A percentile compares a stretch with the other conserved stretches of the same genome.
phyloP scores from a whole-genome alignment of 2,888 invertebrate species.

The Limnephilus rhombicus region DNA sequence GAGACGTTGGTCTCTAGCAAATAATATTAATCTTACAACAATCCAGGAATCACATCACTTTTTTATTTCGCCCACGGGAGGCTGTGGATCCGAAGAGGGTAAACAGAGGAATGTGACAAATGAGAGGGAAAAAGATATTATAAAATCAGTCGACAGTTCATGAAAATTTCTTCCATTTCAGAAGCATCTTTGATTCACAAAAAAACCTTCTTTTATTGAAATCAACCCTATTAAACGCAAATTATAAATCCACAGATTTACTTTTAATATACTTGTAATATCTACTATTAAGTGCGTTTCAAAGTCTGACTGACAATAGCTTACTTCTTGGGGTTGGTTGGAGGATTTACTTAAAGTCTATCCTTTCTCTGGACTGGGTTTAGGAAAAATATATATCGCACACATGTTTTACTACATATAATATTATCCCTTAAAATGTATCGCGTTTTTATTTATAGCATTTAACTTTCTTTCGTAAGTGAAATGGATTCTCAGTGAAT shows the following conservation, averaged over 20 bases:
- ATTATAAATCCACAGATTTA: not conserved
- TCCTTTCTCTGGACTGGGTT: not conserved
- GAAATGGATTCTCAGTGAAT: not conserved
- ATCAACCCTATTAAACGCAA: not conserved
- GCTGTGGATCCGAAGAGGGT: no score
- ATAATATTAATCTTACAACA: no score
- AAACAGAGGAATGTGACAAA: no score
- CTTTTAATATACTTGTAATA: not conserved
- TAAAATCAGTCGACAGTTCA: not conserved
- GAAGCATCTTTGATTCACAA: not conserved
- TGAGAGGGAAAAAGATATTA: no score
- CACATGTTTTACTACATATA: not conserved
- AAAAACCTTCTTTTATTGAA: not conserved
- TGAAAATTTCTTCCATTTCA: no score
- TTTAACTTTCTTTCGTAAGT: not conserved
- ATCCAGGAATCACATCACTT: no score
- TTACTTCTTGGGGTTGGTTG: not conserved
- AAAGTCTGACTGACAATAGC: not conserved
- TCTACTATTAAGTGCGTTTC: not conserved
- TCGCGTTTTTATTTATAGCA: not conserved
- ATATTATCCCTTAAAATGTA: not conserved
- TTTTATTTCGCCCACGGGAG: no score
- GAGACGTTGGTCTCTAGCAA: no score
- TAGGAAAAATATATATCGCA: not conserved
- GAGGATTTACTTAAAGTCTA: not conserved